Evolutionary conservation across 2,888 invertebrate species (phyloP), one percentile per base, ranked within the genome.

Genomic region (Metacarcinus magister): DNA sequence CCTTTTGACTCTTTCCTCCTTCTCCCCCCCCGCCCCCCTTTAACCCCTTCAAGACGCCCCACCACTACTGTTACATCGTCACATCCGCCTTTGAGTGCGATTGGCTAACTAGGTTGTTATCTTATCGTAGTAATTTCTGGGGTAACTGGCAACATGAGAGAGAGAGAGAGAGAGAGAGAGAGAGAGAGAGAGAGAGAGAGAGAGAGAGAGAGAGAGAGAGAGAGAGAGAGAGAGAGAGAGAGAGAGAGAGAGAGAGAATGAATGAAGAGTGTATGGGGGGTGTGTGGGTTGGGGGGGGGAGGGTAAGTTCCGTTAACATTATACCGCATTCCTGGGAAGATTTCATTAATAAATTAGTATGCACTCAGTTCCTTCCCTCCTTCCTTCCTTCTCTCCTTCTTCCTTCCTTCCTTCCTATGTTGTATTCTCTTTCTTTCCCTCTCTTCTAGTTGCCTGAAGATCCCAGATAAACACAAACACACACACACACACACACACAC

Each of bases 171-270:
- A n/a, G n/a, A n/a, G n/a, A n/a, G n/a, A 23, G 67, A 67, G 67
- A 67, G 67, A 67, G 67, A 67, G 67, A 67, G 67, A 67, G 67
- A 67, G 67, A 67, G 60, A 60, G 60, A 60, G 60, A 60, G 60
- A 60, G 67, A 67, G 67, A 67, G 67, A 67, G 67, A 67, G 67
- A 67, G 67, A 67, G 67, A 67, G 67, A 67, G 67, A 67, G 67
- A 67, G 67, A 67, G 67, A 67, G 67, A 67, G 67, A 67, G 67
- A 67, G 67, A 67, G 67, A 67, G 67, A 67, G 67, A 67, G 67
- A 67, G 67, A 67, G 67, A 67, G 67, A 67, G 67, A 67, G 67
- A 67, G 67, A 19, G n/a, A 23, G 67, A 67, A 67, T 67, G 67
- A 67, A n/a, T n/a, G 54, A 54, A 54, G 54, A 54, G 54, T 0